Base-by-base conservation (phyloP, 2,888 invertebrate genomes). In the Ophion ellenae region DNA sequence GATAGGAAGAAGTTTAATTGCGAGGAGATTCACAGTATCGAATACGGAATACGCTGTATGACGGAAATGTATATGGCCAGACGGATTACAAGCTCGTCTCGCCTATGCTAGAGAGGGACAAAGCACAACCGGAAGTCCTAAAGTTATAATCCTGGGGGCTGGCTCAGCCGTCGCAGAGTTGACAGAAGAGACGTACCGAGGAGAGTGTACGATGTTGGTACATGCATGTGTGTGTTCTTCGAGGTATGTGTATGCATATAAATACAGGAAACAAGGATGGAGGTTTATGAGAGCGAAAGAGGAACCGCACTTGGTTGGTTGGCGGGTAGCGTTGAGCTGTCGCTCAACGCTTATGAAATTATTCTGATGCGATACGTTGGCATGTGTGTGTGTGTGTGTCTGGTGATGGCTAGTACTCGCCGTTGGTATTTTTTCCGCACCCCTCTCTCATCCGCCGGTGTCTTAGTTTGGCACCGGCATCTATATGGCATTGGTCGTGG, bases 321-420 rank as follows among this genome's bases (percentile, higher is more conserved):
- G 69, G 64, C 57, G 75, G 57, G 73, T 71, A 73, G 81, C 53
- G 84, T 75, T 77, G 86, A 76, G 80, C 84, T 86, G 86, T 88
- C 88, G 87, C 84, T 89, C 88, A 84, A 86, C 82, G 86, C 85
- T 88, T 85, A 87, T 88, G 88, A 88, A 87, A 89, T 89, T 88
- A 89, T 89, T 89, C 88, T 89, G 88, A 89, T 88, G 84, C 86
- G 88, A 88, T 87, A 87, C 81, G 79, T 74, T 63, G 53, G 53
- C 79, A 69, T 66, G 74, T 74, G 82, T 85, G 81, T 79, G 74
- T 73, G 74, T 40, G 7, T 40, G 40, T 9, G 40, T 9, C 40
- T 40, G 40, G 40, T 40, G 83, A 86, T 85, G 81, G 61, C 79
- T 45, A 77, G 53, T 59, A 69, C 67, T 73, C 28, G 73, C 81